Base-by-base conservation (phyloP, 2,888 invertebrate genomes). In the Philhelius pedissequus region DNA sequence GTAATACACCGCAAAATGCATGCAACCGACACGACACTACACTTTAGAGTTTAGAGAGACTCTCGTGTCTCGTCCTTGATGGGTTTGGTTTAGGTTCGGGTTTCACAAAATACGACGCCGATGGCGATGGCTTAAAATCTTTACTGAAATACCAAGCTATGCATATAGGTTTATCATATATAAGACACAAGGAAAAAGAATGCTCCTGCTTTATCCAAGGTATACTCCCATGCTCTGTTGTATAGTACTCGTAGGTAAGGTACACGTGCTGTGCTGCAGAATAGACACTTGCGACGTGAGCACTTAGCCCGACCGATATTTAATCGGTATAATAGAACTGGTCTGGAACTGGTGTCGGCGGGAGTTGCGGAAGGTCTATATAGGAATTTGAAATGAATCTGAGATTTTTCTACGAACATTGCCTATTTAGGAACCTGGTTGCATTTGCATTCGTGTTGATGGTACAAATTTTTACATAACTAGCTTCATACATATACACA, bases 261-360 rank as follows among this genome's bases (percentile, higher is more conserved):
- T 48, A 32, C 78, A 83, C 82, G 78, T 74, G 56, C 82, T 76
- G 71, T 73, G 45, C 81, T 83, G 50, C 50, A 69, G 82, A 83
- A 78, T 78, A 83, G 82, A 83, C 78, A 69, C 73, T 83, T 78
- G 54, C 77, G 71, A 83, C 82, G 82, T 83, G 82, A 83, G 82
- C 73, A 83, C 82, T 83, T 78, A 83, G 77, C 82, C 68, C 71
- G 25, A 73, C 77, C 71, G 71, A 69, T 68, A 73, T 73, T 82
- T 76, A 73, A 62, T 60, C 64, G 62, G 48, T 38, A 56, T 32
- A 56, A 22, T 20, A 54, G 11, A 30, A 69, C 18, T 30, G 45
- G 25, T n/a, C 50, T 56, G 43, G n/a, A 70, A 58, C 27, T 27
- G 5, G 43, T 15, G 27, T 40, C 40, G 27, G n/a, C 40, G 27